Conservation (phyloP, 2,797 vertebrate genomes). For the Poecilia picta region DNA sequence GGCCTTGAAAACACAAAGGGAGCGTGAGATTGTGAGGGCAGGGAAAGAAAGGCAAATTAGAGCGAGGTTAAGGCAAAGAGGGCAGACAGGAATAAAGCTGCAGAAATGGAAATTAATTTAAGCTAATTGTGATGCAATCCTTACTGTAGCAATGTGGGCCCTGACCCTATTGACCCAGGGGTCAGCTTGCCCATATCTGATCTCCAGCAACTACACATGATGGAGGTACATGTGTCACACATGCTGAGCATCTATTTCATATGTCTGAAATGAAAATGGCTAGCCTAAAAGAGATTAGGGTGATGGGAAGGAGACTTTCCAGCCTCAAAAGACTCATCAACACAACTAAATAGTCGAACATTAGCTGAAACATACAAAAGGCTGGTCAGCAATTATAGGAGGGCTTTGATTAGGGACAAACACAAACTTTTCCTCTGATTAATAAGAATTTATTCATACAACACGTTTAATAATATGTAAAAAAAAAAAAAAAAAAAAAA, state of each 20-base stretch:
- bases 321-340: not conserved
- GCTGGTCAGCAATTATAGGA: not conserved
- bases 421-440: not conserved
- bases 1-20: slow-evolving; percentile 48
- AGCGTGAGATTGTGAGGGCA: slow-evolving; percentile 24
- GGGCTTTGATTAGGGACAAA: not conserved
- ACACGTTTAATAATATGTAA: not conserved
- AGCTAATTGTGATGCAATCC: not conserved
- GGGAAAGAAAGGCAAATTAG: slow-evolving; percentile 56
- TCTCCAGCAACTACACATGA: not conserved
- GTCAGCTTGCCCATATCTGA: slow-evolving; percentile 9
- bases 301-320: not conserved
- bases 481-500: not conserved
- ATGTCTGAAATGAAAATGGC: not conserved
- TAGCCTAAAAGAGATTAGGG: not conserved
- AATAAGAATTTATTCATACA: not conserved
- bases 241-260: not conserved
- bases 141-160: not conserved
- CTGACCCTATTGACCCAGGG: not conserved
- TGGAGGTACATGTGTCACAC: not conserved
- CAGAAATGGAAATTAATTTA: slow-evolving; percentile 48
- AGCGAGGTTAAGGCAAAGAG: slow-evolving; percentile 39
- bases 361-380: too few relatives aligned
- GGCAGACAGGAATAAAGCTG: slow-evolving; percentile 33
- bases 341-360: not conserved